Evolutionary conservation across 1,140 invertebrate genomes (phyloP).

Genomic region (Ganaspis sp.): DNA sequence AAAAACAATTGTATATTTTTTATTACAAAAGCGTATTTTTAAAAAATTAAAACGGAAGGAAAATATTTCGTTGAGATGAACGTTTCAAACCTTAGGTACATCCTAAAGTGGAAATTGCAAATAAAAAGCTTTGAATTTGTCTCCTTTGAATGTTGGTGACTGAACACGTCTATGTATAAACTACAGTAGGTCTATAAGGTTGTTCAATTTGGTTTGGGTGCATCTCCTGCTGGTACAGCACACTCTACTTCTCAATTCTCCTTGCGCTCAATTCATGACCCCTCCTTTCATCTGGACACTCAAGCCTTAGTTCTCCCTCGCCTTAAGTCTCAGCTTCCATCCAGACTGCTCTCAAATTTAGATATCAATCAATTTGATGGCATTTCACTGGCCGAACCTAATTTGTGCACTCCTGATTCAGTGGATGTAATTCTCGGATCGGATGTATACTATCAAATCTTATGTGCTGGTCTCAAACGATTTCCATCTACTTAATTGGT

Average conservation of each 20-base stretch:
- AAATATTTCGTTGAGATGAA: too few relatives aligned
- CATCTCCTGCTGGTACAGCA: too few relatives aligned
- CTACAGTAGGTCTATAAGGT: too few relatives aligned
- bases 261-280: neutral
- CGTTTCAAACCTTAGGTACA: too few relatives aligned
- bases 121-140: too few relatives aligned
- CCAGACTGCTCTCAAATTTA: neutral
- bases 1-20: too few relatives aligned
- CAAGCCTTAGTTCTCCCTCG: neutral
- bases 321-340: neutral
- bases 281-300: neutral
- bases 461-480: neutral
- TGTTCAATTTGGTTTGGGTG: too few relatives aligned
- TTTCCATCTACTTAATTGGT: constrained; percentile 34
- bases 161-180: too few relatives aligned
- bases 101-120: too few relatives aligned
- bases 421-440: neutral
- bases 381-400: neutral
- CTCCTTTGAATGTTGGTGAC: too few relatives aligned
- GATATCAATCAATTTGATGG: neutral
- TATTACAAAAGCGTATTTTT: too few relatives aligned
- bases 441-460: neutral
- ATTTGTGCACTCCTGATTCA: neutral
- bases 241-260: neutral
- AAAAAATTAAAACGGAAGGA: too few relatives aligned